Evolutionary conservation across 1,140 invertebrate genomes (phyloP), one percentile per base, ranked within the genome.

Genomic region (Pseudachorutes palmiensis): DNA sequence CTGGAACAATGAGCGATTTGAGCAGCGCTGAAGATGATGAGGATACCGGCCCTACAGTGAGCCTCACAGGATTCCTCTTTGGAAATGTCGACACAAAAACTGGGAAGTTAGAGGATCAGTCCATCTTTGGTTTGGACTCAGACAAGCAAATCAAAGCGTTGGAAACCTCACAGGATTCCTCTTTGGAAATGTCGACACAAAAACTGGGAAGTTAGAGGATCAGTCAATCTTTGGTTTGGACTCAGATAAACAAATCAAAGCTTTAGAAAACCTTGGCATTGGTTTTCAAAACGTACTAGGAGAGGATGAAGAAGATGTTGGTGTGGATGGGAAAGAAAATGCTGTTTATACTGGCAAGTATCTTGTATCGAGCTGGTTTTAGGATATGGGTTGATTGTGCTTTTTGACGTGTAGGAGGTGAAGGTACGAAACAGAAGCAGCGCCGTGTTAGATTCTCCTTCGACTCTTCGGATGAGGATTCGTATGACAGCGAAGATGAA

Each of bases 141-240:
- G 88, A 90, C 75, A 84, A 86, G 70, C 88, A 91, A 75, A 78
- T 94, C n/a, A n/a, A n/a, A n/a, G n/a, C n/a, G n/a, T n/a, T n/a
- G n/a, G n/a, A n/a, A 87, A 88, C 74, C 80, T 97, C 61, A 92
- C 92, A 9, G 90, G 91, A 26, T 94, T 97, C 76, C 79, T 98
- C 3, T 98, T 98, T 82, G 95, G 95, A 19, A 97, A 98, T 76
- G 94, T 97, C 69, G 90, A 97, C 78, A 69, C 65, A 30, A 88
- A 93, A 72, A 87, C 86, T 63, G 94, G 94, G 58, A 84, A 92
- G 69, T 79, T 98, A 12, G 90, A 94, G 78, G 87, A 92, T 79
- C 41, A 68, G 41, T 48, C 24, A 2, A 28, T 71, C 49, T 65
- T 70, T 16, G 70, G 65, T 82, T 84, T 85, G 32, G 90, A 90